Evolutionary conservation across 2,113 vertebrate genomes (phyloP).

Genomic region (Crocuta crocuta): DNA sequence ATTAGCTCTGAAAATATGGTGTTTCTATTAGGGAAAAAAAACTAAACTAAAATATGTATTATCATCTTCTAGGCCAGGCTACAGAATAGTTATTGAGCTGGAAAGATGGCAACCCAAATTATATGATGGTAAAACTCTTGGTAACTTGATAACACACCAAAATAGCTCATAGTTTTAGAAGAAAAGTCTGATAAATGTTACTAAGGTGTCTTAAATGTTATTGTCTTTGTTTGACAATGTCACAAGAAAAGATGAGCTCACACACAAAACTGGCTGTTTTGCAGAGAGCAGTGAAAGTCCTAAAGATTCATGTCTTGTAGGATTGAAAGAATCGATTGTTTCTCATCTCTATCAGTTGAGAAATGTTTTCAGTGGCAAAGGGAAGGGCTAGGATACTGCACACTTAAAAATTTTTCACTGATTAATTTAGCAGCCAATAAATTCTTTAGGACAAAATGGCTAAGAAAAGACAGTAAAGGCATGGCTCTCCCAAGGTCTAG

Average conservation of each 20-base stretch:
- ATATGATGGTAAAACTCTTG: neutral
- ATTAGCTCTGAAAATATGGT: neutral
- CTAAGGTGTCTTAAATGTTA: neutral
- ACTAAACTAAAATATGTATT: neutral
- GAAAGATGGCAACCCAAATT: neutral
- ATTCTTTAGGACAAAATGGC: neutral
- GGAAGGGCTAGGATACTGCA: neutral
- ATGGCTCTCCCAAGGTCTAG: neutral
- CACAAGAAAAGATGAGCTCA: neutral
- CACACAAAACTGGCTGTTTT: neutral
- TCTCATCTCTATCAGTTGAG: neutral
- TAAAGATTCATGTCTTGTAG: neutral
- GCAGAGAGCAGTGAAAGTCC: neutral
- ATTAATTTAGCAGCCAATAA: neutral
- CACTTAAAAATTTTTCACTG: neutral
- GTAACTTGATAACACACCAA: neutral
- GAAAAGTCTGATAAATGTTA: neutral
- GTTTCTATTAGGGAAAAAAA: neutral
- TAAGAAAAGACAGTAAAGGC: neutral
- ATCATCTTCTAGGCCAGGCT: neutral
- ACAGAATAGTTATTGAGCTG: neutral
- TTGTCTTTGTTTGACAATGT: neutral
- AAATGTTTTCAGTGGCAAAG: neutral
- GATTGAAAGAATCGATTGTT: neutral
- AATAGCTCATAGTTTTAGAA: neutral